Evolutionary conservation across 2,888 invertebrate species (phyloP), one percentile per base, ranked within the genome.

Genomic region (Trichopria drosophilae): DNA sequence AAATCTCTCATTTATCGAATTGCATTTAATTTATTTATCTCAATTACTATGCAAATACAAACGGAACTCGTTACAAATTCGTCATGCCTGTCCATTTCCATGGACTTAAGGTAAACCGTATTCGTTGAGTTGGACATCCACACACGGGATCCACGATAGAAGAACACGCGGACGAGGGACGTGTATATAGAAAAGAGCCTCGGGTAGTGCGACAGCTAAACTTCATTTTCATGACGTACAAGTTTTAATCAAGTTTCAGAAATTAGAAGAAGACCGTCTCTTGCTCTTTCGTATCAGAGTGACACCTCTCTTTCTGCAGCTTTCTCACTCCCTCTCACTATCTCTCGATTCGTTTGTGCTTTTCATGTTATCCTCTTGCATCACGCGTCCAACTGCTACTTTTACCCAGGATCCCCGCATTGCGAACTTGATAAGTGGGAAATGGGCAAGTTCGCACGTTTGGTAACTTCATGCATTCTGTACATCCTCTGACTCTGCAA

Each of bases 171-270:
- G 28, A 12, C 10, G 20, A 10, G 28, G 18, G 29, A 16, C 20
- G 22, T 6, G 34, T 13, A 32, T 29, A 23, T 31, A 23, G 10
- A 43, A 31, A 32, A 19, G 32, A 15, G 31, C 22, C 22, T 22
- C 10, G 22, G 22, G 32, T 26, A 22, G 46, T 42, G 41, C 44
- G 49, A 28, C 48, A 46, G 20, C 58, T 53, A 64, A 71, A 68
- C 66, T 66, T 67, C 59, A 67, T 70, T 68, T 64, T 67, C 65
- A 65, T 65, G 61, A 61, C 59, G 63, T 56, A 64, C 68, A 68
- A 70, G 69, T 70, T 70, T 70, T 71, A 71, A 71, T 70, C 68
- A 69, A 69, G 68, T 70, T 71, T 58, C 62, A 61, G 62, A 65
- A 69, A 71, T 71, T 70, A 70, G 67, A 67, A 64, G 65, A 67